Conservation (phyloP, 2,797 vertebrate species). For the Austrolebias charrua region DNA sequence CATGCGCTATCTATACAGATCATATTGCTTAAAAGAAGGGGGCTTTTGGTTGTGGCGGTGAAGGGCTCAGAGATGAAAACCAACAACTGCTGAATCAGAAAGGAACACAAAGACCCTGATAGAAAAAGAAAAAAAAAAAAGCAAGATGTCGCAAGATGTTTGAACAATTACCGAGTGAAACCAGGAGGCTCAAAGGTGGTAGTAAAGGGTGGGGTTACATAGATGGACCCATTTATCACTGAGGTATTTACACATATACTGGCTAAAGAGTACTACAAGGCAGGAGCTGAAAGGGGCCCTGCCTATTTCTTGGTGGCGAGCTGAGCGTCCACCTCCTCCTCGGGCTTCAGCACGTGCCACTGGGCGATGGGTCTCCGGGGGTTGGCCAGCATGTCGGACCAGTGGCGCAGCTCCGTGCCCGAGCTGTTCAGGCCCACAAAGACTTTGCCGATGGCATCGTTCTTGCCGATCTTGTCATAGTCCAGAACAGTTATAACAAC, state of each 20-base stretch:
- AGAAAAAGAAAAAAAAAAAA: conserved; percentile 58
- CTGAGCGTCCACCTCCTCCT: conserved; percentile 98
- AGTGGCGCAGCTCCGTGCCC: conserved; percentile 97
- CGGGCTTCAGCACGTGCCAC: conserved; percentile 96
- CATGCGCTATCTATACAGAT: conserved; percentile 99
- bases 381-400: conserved; percentile 99
- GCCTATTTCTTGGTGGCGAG: conserved; percentile 95
- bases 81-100: conserved; percentile 56
- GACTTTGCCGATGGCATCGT: conserved; percentile 98
- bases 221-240: conserved; percentile 95
- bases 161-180: conserved; percentile 64
- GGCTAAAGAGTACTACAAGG: conserved; percentile 97
- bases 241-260: conserved; percentile 99
- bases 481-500: conserved; percentile 99
- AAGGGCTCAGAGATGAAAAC: conserved; percentile 78
- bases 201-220: conserved; percentile 75
- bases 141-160: conserved; percentile 66
- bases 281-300: conserved; percentile 85
- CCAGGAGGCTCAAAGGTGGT: conserved; percentile 55
- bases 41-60: conserved; percentile 82
- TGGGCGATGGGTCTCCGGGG: conserved; percentile 98
- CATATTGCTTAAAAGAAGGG: conserved; percentile 99
- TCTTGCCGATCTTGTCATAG: conserved; percentile 99
- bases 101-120: conserved; percentile 45
- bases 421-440: conserved; percentile 99